Percentiles rank a stretch among this genome's conserved stretches.
These are phyloP conservation scores for Eulimnadia texana DNA, from an alignment of 1,140 invertebrate genomes.

Conservation along the genomic window DNA sequence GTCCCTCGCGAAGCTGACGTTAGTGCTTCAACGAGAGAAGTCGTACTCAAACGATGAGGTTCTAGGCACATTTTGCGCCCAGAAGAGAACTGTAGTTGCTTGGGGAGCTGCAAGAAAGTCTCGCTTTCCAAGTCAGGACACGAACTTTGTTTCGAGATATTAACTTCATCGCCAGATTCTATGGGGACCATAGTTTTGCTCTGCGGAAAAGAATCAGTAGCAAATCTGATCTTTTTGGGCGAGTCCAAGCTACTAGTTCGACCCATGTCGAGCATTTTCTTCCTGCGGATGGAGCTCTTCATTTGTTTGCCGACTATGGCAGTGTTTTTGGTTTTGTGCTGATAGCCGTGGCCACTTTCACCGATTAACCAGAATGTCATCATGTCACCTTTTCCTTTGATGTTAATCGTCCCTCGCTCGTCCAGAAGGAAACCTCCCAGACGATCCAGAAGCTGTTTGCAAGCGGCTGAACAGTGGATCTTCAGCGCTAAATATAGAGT, in stretches of 20 bases:
- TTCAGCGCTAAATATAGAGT: conserved; percentile 56
- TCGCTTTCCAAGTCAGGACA: conserved; percentile 8
- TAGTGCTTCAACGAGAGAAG: conserved; percentile 10
- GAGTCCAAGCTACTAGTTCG: conserved; percentile 10
- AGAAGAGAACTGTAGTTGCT: background rate
- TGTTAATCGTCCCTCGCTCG: conserved; percentile 59
- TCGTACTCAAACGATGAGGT: conserved; percentile 12
- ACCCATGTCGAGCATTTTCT: background rate
- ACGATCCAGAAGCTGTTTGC: conserved; percentile 52
- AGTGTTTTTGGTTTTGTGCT: background rate
- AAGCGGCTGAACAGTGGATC: conserved; percentile 68
- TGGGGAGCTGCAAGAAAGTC: background rate
- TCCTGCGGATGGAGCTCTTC: conserved; percentile 6
- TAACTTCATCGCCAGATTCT: background rate
- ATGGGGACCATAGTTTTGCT: background rate
- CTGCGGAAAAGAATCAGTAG: background rate
- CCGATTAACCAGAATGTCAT: conserved; percentile 73
- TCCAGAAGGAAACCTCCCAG: conserved; percentile 68
- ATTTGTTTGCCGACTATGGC: background rate
- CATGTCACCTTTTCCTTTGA: conserved; percentile 70
- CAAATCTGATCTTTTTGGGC: conserved; percentile 13
- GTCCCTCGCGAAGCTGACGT: background rate
- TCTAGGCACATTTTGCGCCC: conserved; percentile 1
- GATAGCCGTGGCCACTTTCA: conserved; percentile 23
- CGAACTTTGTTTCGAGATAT: conserved; percentile 4